These are phyloP conservation scores for Caenorhabditis brenneri DNA, from an alignment of 1,140 invertebrate species.

Conservation along the genomic window DNA sequence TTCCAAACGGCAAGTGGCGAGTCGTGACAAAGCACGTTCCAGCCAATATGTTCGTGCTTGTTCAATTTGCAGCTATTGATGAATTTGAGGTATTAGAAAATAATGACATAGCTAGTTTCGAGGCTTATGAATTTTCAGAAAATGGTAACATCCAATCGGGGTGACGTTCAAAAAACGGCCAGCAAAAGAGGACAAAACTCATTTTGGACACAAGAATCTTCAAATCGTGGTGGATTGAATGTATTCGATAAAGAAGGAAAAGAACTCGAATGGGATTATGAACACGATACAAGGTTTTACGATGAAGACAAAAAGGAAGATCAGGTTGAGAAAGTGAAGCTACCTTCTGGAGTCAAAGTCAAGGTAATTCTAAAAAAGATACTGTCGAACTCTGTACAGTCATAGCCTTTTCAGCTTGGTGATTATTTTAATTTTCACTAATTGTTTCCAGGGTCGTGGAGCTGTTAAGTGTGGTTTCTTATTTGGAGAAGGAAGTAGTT, in stretches of 20 bases:
- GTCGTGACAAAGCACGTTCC: conserved; percentile 64
- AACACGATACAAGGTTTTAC: conserved; percentile 66
- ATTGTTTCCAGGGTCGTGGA: conserved; percentile 35
- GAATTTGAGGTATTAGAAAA: conserved; percentile 52
- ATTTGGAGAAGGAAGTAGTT: not conserved
- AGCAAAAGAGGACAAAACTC: not conserved
- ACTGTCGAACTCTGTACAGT: too few species aligned
- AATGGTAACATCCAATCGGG: not conserved
- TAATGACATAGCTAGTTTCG: not conserved
- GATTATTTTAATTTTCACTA: not conserved
- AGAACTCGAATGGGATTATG: conserved; percentile 69
- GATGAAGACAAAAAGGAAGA: conserved; percentile 31
- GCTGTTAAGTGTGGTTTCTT: not conserved
- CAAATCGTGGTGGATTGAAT: conserved; percentile 60
- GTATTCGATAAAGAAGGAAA: conserved; percentile 66
- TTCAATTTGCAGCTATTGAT: conserved; percentile 58
- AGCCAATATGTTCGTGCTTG: conserved; percentile 57
- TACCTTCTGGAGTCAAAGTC: conserved; percentile 26
- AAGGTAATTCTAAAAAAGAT: conserved; percentile 30
- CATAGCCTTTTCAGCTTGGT: too few species aligned
- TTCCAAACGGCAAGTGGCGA: conserved; percentile 64
- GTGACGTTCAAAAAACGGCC: conserved; percentile 6
- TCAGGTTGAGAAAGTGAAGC: conserved; percentile 13
- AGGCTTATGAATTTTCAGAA: not conserved
- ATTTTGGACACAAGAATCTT: conserved; percentile 51